Evolutionary conservation across 2,113 vertebrate genomes (phyloP), one percentile per base, ranked within the genome.

Genomic region (Erinaceus europaeus): DNA sequence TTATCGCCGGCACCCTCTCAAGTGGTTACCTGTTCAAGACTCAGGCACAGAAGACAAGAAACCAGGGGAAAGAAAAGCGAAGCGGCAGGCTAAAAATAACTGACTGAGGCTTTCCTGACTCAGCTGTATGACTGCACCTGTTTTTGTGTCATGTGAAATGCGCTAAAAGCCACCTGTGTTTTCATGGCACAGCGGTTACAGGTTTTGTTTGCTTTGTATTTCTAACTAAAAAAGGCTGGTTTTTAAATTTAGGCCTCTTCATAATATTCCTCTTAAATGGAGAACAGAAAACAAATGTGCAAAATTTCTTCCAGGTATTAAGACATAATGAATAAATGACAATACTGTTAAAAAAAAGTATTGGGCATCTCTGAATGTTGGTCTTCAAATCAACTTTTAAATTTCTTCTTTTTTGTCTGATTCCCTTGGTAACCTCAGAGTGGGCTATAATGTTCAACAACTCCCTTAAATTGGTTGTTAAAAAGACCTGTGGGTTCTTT

Each of bases 21-120:
- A 97, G 67, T 99, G 99, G 99, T 97, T 99, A 89, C 98, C 99
- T 4, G 95, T 95, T 29, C 48, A 99, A 68, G 99, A 99, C 76
- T 96, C 71, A 0, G 93, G 95, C 42, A 91, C 91, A 2, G 99
- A 99, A 87, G 98, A 98, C 46, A 99, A 99, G 95, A 98, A 98
- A 93, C 96, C 98, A 95, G 95, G 91, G 91, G 98, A 96, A 94
- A 99, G 98, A 97, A 99, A 98, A 97, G 90, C 97, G 77, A 99
- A 99, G 95, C 99, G 99, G 90, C 98, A 99, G 91, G 15, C 96
- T 59, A 98, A 98, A 98, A 99, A 96, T 98, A 98, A 84, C 1
- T 93, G 62, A 96, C 88, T 32, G 50, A 27, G 9, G 38, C 64
- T 84, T 84, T 86, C 52, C 52, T 52, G 83, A 80, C 87, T 93